Evolutionary conservation across 2,888 invertebrate genomes (phyloP), one percentile per base, ranked within the genome.

Genomic region (Coenonympha glycerion): DNA sequence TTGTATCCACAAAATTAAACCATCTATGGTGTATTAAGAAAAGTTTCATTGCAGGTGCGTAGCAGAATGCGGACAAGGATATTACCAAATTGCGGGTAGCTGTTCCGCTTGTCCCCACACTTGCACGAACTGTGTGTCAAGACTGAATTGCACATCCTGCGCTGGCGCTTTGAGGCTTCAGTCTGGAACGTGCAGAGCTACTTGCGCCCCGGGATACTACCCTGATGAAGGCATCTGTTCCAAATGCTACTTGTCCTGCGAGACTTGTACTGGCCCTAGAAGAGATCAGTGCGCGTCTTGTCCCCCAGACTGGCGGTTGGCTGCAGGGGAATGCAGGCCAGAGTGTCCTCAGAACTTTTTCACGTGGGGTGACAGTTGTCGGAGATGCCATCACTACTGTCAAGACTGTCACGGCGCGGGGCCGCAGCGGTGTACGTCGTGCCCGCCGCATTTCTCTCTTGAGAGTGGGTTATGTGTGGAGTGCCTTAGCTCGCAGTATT

Each of bases 341-440:
- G 93, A 93, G 68, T 96, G 96, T 73, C 95, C 95, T 1, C 93
- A 93, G 67, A 86, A 95, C 52, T 95, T 93, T 75, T 96, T 94
- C 72, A 92, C 94, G 59, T 93, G 93, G 59, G 90, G 92, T 62
- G 93, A 91, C 58, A 94, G 94, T 45, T 96, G 96, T 71, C 92
- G 93, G 61, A 93, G 94, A 68, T 96, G 96, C 78, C 95, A 95
- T 81, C 93, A 94, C 69, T 94, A 94, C 63, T 96, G 96, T 74
- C 92, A 92, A 66, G 94, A 94, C 66, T 96, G 96, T 72, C 92
- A 92, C 68, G 96, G 96, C 6, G 92, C 93, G 52, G 93, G 93
- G 0, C 93, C 93, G 0, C 86, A 92, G 64, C 89, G 91, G 48
- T 93, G 93, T 65, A 92, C 92, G 1, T 91, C 92, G 0, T 93